A percentile compares a stretch with the other conserved stretches of the same genome.
Evolutionary conservation across 1,140 invertebrate species (phyloP).

Genomic region (Habropoda laboriosa): DNA sequence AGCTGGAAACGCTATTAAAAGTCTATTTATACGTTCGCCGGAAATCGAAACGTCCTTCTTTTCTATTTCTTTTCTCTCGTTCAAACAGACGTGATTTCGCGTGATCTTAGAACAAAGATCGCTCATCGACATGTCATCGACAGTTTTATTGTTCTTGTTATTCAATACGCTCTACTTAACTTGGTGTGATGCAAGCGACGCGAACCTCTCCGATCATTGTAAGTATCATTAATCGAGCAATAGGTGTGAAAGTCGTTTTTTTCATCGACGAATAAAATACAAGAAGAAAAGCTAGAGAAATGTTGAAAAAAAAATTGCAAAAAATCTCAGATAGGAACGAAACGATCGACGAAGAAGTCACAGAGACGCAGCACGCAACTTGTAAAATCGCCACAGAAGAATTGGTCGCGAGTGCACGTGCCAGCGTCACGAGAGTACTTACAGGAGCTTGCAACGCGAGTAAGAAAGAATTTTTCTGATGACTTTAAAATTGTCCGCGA

Average conservation of each 20-base stretch:
- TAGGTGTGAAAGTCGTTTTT: background rate
- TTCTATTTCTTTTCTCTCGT: too few species aligned
- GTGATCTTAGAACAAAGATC: background rate
- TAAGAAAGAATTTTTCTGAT: conserved; percentile 56
- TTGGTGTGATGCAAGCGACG: conserved; percentile 31
- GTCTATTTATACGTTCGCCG: conserved; percentile 45
- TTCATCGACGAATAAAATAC: background rate
- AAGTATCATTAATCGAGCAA: conserved; percentile 22
- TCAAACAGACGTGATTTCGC: conserved; percentile 23
- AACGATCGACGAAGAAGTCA: conserved; percentile 63
- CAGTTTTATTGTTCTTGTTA: conserved; percentile 44
- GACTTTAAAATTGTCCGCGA: background rate
- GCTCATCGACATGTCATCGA: conserved; percentile 36
- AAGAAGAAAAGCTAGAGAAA: too few species aligned
- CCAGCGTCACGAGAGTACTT: conserved; percentile 78
- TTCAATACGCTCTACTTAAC: conserved; percentile 43
- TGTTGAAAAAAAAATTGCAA: background rate
- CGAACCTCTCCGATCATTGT: conserved; percentile 32
- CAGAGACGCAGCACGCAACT: conserved; percentile 76
- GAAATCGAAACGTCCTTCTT: background rate
- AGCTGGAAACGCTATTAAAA: conserved; percentile 19
- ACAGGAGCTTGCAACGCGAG: conserved; percentile 80
- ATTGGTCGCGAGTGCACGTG: conserved; percentile 79
- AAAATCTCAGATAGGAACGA: conserved; percentile 45
- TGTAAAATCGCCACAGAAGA: conserved; percentile 80